Evolutionary conservation across 2,888 invertebrate genomes (phyloP), one percentile per base, ranked within the genome.

Genomic region (Epinotia nisella): DNA sequence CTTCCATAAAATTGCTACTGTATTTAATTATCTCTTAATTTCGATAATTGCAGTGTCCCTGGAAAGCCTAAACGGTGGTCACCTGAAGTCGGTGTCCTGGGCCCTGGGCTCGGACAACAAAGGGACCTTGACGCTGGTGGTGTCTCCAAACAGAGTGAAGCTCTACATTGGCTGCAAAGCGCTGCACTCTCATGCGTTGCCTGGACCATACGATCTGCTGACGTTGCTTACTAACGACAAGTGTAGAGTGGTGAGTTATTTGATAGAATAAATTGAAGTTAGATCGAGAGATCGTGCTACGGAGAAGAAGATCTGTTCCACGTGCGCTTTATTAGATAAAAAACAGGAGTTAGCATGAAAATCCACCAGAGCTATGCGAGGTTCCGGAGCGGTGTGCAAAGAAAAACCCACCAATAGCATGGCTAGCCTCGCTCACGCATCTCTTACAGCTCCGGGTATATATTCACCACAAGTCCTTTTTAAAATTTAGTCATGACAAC

Each of bases 151-250:
- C 2, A 94, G 94, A 76, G 94, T 96, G 21, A 95, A 95, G 77
- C 87, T 97, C 39, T 95, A 95, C 78, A 93, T 95, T 3, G 96
- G 96, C 78, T 97, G 96, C 82, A 91, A 92, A 35, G 90, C 94
- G 1, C 94, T 96, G 74, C 96, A 96, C 53, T 94, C 94, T 87
- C 94, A 96, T 29, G 88, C 94, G 10, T 94, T 95, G 81, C 94
- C 95, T 7, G 94, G 93, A 62, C 92, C 94, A 83, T 94, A 94
- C 76, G 95, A 95, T 76, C 93, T 95, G 87, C 90, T 94, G 79
- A 87, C 90, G 65, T 90, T 94, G 79, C 92, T 95, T 90, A 89
- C 88, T 19, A 90, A 88, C 78, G 92, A 92, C 11, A 88, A 92
- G 75, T 78, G 95, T 61, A 94, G 94, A 87, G 87, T 95, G 89